Evolutionary conservation across 2,797 vertebrate genomes (phyloP).

Genomic region (Moxostoma hubbsi): DNA sequence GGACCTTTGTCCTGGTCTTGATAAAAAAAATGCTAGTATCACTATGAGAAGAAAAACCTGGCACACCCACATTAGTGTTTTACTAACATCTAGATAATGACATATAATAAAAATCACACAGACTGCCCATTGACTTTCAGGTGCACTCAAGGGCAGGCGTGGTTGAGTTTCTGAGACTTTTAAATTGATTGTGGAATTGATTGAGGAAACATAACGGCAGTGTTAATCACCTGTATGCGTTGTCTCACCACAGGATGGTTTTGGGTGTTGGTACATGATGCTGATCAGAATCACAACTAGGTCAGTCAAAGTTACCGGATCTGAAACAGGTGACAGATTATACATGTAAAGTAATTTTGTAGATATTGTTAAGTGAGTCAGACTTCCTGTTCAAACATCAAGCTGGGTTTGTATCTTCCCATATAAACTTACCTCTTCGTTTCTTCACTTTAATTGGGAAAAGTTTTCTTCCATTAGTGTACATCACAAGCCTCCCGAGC

Average conservation of each 20-base stretch:
- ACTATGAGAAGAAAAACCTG: not conserved
- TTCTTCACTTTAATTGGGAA: conserved; percentile 88
- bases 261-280: conserved; percentile 87
- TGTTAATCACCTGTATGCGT: conserved; percentile 80
- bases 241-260: conserved; percentile 60
- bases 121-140: not conserved
- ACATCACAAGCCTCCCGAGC: conserved; percentile 90
- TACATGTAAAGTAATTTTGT: not conserved
- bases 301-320: conserved; percentile 81
- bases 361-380: not conserved
- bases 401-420: not conserved
- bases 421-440: conserved; percentile 81
- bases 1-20: not conserved
- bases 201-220: not conserved
- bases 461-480: conserved; percentile 87
- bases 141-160: not conserved
- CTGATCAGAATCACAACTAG: conserved; percentile 85
- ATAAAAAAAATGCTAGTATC: not conserved
- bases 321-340: conserved; percentile 66
- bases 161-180: not conserved
- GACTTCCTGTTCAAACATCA: not conserved
- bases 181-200: not conserved
- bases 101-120: not conserved
- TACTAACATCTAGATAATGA: conserved; percentile 2
- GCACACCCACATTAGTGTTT: not conserved